Base-by-base conservation (phyloP, 2,888 invertebrate genomes). In the Parochlus steinenii region DNA sequence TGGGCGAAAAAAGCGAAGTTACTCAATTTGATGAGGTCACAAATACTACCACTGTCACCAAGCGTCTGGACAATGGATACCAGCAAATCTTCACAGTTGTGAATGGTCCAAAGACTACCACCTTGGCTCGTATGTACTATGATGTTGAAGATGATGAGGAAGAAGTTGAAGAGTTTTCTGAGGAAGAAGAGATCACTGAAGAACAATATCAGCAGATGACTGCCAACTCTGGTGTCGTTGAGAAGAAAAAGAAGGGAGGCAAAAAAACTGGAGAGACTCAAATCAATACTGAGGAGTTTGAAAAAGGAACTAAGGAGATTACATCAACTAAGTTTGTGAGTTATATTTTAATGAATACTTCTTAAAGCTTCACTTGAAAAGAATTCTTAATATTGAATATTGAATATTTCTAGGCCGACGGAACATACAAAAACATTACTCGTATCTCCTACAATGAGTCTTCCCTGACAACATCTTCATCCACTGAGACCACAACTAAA, bases 241-340 rank as follows among this genome's bases (percentile, higher is more conserved):
- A 36, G 24, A 36, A 36, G 17, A 36, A 36, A 30, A 36, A 36
- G 36, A 36, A 36, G 36, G 30, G 30, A 30, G 17, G 17, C 23
- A 36, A 36, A 25, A 14, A 30, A 24, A 30, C 29, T 24, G 36
- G 36, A 5, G 14, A 12, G 5, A 28, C 27, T 16, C 30, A 36
- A 10, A 25, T 36, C 22, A 17, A 24, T 19, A 29, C 30, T 24
- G 36, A 36, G 28, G 36, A 29, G 8, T 36, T 36, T 16, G 36
- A 36, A 10, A 30, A 30, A 17, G 36, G 36, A 10, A 30, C 29
- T 22, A 36, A 36, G 17, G 36, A 36, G 24, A 36, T 36, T 11
- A 30, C 30, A 3, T 30, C 36, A 6, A 24, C 19, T 7, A 22
- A 10, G 5, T 36, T 36, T 25, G n/a, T n/a, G n/a, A n/a, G n/a